Base-by-base conservation (phyloP, 2,888 invertebrate species). In the Cantharis nigra region DNA sequence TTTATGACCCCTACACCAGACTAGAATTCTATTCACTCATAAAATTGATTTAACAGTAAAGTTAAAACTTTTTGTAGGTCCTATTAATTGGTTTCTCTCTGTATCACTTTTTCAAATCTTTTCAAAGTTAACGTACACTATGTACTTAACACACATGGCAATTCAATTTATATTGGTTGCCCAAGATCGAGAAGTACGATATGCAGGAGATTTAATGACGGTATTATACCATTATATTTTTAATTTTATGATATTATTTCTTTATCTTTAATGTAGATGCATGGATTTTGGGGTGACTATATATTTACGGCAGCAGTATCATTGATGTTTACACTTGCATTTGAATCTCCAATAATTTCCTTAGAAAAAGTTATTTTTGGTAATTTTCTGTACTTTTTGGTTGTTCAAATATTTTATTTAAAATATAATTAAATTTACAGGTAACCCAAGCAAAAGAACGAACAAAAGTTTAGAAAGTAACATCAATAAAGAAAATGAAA, bases 1-100 rank as follows among this genome's bases (percentile, higher is more conserved):
- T 26, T 9, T 26, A 26, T 0, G 23, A 23, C 23, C 23, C 5
- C 0, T 4, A 23, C 23, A 5, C 23, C 23, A 16, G 16, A n/a
- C n/a, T n/a, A n/a, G n/a, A n/a, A n/a, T n/a, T n/a, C n/a, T n/a
- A n/a, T n/a, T n/a, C n/a, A n/a, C n/a, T 23, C 5, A 23, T 23
- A 23, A 23, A 23, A 9, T 26, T 26, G 9, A 26, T 11, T 30
- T 30, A 30, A 30, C 10, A 30, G 10, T 30, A 2, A 3, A 30
- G 26, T 69, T 33, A 13, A 33, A 13, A 4, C n/a, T 33, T 33
- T 33, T 33, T 33, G 9, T 30, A 75, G 75, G 76, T 23, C 76
- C 72, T 1, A 30, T 76, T 26, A 76, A 76, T 33, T 72, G 76
- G 76, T 72, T 76, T 72, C 64, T 76, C 26, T 72, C 72, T 20